Base-by-base conservation (phyloP, 2,888 invertebrate genomes). In the Pristionchus exspectatus region DNA sequence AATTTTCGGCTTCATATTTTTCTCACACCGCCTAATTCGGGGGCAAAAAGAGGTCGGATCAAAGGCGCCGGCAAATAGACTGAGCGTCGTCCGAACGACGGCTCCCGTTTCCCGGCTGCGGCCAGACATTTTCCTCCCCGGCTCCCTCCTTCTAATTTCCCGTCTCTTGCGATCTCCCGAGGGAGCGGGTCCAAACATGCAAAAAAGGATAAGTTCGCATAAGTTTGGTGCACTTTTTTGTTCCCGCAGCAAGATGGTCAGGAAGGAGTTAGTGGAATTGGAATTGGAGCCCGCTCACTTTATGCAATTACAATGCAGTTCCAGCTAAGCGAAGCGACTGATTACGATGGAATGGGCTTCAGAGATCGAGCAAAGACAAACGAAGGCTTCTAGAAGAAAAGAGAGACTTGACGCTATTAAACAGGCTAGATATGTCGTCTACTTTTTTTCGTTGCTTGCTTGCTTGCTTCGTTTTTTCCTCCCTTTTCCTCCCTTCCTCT, bases 111-210 rank as follows among this genome's bases (percentile, higher is more conserved):
- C 63, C 63, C 63, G 63, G 63, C 63, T 63, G 63, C n/a, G 24
- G 63, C 4, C 63, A 74, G 63, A 38, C 74, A 38, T 33, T 74
- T 38, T 74, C 21, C 7, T 30, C 54, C 50, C 50, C n/a, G 21
- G 10, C 50, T 83, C 83, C 83, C 50, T 83, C 83, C 83, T 56
- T 83, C 83, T 83, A 30, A 30, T 83, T 38, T 18, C 74, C 56
- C 38, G 27, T 27, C 50, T 77, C 38, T 33, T n/a, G 7, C 44
- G 30, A 30, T 33, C 33, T 72, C 72, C 33, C 72, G 2, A 24
- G 74, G 24, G 74, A 38, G 33, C 27, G 33, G 44, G 74, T 74
- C 24, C 74, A 74, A 81, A 54, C 81, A 81, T 81, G 50, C 50
- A 81, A 81, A 81, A 81, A 54, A 33, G 21, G 38, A 81, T 81